Conservation (phyloP, 2,113 vertebrate genomes). For the Puma concolor region DNA sequence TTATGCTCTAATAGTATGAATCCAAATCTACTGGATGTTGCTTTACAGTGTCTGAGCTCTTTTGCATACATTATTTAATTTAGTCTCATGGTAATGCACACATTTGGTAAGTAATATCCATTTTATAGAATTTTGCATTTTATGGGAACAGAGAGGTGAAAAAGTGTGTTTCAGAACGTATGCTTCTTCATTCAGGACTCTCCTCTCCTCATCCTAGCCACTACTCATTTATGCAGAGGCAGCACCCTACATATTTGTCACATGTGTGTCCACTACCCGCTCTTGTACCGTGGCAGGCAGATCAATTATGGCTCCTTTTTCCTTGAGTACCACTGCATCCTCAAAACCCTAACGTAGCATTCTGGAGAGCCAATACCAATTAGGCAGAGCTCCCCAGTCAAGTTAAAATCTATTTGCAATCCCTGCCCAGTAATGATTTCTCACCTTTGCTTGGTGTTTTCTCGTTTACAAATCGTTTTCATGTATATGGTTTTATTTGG, state of each 20-base stretch:
- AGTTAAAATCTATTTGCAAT: neutral
- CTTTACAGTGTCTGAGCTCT: neutral
- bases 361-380: neutral
- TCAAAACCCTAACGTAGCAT: neutral
- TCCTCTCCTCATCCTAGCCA: no score
- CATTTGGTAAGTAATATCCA: neutral
- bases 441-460: neutral
- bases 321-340: neutral
- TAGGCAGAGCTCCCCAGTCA: neutral
- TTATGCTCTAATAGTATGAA: neutral
- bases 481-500: neutral
- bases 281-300: neutral
- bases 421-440: neutral
- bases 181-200: neutral
- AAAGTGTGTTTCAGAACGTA: neutral
- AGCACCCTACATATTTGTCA: neutral
- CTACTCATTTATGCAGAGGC: neutral
- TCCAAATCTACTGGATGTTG: neutral
- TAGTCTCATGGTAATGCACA: neutral
- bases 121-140: neutral
- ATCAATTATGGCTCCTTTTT: neutral
- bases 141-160: neutral
- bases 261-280: accelerated
- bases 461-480: neutral
- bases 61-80: neutral